Base-by-base conservation (phyloP, 1,140 invertebrate genomes). In the Hyphantria cunea region DNA sequence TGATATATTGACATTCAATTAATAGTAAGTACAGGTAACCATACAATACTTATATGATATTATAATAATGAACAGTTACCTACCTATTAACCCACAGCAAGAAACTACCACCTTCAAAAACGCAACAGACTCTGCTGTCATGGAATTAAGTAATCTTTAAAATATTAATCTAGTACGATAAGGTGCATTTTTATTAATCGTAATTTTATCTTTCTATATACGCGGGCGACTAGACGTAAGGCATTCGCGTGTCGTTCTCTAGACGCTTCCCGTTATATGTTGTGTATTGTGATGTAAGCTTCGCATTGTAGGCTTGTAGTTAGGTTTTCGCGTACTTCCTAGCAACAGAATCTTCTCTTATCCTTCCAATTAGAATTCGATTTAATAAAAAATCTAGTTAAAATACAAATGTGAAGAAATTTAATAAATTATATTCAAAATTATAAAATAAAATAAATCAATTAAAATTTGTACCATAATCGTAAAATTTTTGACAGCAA, bases 321-420 rank as follows among this genome's bases (percentile, higher is more conserved):
- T 90, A 90, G 87, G 87, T 84, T 85, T 74, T 77, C 76, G 85
- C 82, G 77, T n/a, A 85, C 87, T 90, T 89, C 86, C 87, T 88
- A 87, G 83, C 74, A 86, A 90, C 77, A 72, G 78, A 84, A 78
- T 85, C 84, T 87, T 87, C 82, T 88, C 70, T 68, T 74, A 76
- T 83, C 74, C 88, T 90, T 89, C 88, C 88, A 89, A 71, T 86
- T 90, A 85, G 80, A 80, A 71, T 86, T 87, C 76, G 74, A 70
- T 81, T 80, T 77, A 80, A 78, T 71, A 62, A 72, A 70, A 78
- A 78, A 80, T 76, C 76, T 86, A 84, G 75, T 76, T 80, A 81
- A 86, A 78, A 81, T 77, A 77, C 78, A 74, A 83, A 76, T 77
- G 72, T 81, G 66, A 78, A 78, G 62, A 78, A 80, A 84, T 76